Evolutionary conservation across 1,140 invertebrate species (phyloP).

Genomic region (Tetranychus urticae): DNA sequence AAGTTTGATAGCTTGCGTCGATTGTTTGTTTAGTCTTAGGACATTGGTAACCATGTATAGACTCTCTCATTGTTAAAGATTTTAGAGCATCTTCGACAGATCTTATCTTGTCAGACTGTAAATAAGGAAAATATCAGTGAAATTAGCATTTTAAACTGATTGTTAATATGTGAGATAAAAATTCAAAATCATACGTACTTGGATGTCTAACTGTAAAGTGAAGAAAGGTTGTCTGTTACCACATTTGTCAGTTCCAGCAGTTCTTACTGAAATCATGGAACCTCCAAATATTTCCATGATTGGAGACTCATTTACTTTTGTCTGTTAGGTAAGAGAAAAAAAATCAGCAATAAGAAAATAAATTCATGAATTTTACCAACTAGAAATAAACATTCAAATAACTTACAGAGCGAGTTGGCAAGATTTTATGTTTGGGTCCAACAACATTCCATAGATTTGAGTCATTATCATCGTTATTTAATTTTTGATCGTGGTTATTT

Average conservation of each 20-base stretch:
- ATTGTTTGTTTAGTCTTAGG: slow-evolving; percentile 51
- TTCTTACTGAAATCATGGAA: slow-evolving; percentile 53
- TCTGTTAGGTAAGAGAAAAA: slow-evolving; percentile 18
- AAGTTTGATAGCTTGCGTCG: slow-evolving; percentile 8
- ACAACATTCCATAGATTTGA: slow-evolving; percentile 38
- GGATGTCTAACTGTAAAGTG: slow-evolving; percentile 74
- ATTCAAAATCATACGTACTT: slow-evolving; percentile 31
- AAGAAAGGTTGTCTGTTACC: slow-evolving; percentile 68
- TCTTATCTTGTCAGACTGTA: slow-evolving; percentile 37
- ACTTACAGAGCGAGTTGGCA: slow-evolving; percentile 41
- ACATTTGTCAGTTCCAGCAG: slow-evolving; percentile 43
- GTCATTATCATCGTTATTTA: slow-evolving; percentile 16
- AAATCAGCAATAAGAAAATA: not conserved
- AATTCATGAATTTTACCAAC: not conserved
- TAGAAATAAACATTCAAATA: no score
- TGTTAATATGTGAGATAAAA: not conserved
- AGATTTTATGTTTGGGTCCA: slow-evolving; percentile 60
- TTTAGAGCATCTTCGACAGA: slow-evolving; percentile 59
- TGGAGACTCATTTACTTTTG: slow-evolving; percentile 56
- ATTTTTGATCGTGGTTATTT: slow-evolving; percentile 27
- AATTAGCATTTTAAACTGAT: not conserved
- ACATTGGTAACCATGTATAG: slow-evolving; percentile 55
- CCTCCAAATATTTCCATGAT: slow-evolving; percentile 77
- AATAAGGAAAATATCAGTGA: not conserved
- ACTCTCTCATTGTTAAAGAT: slow-evolving; percentile 51